phyloP scores from a whole-genome alignment of 2,888 invertebrate genomes.

The Cryptocephalus moraei region DNA sequence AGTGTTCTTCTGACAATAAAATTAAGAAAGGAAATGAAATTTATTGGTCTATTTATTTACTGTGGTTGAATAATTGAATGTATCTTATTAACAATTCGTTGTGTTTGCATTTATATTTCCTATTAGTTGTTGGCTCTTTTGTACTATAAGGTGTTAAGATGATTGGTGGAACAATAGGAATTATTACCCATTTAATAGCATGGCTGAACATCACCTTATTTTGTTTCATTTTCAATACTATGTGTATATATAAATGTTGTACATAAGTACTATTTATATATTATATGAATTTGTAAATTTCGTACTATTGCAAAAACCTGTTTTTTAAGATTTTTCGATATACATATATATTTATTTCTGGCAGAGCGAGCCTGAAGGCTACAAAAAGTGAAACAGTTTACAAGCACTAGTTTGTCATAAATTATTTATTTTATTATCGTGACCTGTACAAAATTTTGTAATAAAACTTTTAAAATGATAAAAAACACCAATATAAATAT shows the following conservation, averaged over 20 bases:
- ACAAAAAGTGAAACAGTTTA: slow-evolving; percentile 14
- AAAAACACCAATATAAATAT: slow-evolving; percentile 21
- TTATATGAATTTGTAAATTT: slow-evolving; percentile 36
- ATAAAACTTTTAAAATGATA: slow-evolving; percentile 14
- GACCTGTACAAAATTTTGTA: slow-evolving; percentile 31
- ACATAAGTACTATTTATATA: slow-evolving; percentile 29
- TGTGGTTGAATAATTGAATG: too few relatives aligned
- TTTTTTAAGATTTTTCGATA: slow-evolving; percentile 11
- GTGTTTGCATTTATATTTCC: too few relatives aligned
- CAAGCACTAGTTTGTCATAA: slow-evolving; percentile 9
- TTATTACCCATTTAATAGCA: background rate
- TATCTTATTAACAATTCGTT: too few relatives aligned
- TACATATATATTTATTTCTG: slow-evolving; percentile 16
- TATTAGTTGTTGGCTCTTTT: too few relatives aligned
- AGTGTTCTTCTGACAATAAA: too few relatives aligned
- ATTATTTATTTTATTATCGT: slow-evolving; percentile 24
- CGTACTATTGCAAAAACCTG: slow-evolving; percentile 25
- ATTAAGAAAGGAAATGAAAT: too few relatives aligned
- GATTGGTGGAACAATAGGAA: too few relatives aligned
- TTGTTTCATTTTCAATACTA: slow-evolving; percentile 17
- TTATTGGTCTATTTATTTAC: too few relatives aligned
- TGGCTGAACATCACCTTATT: slow-evolving; percentile 20
- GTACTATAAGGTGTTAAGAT: too few relatives aligned
- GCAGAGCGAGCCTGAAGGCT: slow-evolving; percentile 12
- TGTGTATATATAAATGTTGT: slow-evolving; percentile 29